phyloP scores from a whole-genome alignment of 2,113 vertebrate genomes.

The Chunga burmeisteri region DNA sequence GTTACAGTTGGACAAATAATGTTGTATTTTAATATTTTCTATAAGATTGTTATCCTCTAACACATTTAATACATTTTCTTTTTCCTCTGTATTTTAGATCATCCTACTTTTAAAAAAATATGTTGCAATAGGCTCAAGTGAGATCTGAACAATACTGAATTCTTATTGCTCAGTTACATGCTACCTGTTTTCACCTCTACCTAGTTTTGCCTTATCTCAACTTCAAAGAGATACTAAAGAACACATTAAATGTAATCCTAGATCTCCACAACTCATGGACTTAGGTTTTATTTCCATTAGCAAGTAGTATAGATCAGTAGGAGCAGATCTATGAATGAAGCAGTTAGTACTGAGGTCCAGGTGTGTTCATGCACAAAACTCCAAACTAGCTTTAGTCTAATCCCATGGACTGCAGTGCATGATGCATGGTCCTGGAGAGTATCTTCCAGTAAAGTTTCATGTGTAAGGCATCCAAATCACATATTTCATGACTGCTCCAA shows the following conservation, averaged over 20 bases:
- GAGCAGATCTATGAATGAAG: not conserved
- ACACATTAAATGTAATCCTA: not conserved
- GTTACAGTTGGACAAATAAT: conserved; percentile 45
- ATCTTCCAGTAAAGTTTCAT: not conserved
- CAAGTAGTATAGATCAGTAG: not conserved
- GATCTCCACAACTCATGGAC: not conserved
- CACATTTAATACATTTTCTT: not conserved
- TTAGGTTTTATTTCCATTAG: not conserved
- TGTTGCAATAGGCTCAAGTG: not conserved
- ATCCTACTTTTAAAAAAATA: not conserved
- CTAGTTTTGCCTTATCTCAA: not conserved
- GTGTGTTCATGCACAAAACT: accelerated
- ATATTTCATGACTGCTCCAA: not conserved
- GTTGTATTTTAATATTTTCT: not conserved
- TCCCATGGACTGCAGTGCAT: accelerated
- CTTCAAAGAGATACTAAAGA: not conserved
- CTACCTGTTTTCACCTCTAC: not conserved
- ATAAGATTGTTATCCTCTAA: not conserved
- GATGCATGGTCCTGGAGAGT: not conserved
- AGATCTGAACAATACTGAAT: not conserved
- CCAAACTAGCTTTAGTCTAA: not conserved
- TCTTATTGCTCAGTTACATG: not conserved
- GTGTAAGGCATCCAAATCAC: not conserved
- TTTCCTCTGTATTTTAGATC: not conserved
- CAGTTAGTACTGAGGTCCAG: not conserved